phyloP scores from a whole-genome alignment of 2,797 vertebrate species.

The Halcyon leucocephala region DNA sequence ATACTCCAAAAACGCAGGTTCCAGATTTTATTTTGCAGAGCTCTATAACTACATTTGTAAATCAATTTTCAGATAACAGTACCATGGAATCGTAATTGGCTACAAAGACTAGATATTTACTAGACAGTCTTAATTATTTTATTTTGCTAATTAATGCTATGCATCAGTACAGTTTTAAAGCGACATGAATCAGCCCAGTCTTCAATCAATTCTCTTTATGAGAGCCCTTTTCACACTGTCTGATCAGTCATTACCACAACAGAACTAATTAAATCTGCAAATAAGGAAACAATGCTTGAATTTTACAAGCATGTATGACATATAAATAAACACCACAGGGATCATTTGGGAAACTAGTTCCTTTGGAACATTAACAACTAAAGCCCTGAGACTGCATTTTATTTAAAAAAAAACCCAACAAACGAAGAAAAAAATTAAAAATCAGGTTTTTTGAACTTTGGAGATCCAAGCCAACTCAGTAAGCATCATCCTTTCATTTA shows the following conservation, averaged over 20 bases:
- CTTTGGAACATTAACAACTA: neutral
- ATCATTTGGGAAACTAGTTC: neutral
- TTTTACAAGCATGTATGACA: neutral
- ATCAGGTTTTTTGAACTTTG: accelerated
- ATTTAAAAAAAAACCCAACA: accelerated
- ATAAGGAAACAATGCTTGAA: neutral
- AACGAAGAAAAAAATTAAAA: neutral
- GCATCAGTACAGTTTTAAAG: neutral
- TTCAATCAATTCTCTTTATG: neutral
- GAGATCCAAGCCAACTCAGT: neutral
- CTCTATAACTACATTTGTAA: accelerated
- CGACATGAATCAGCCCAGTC: neutral
- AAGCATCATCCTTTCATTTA: neutral
- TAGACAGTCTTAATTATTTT: accelerated
- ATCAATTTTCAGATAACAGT: neutral
- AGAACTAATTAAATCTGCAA: neutral
- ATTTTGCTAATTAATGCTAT: neutral
- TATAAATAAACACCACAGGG: neutral
- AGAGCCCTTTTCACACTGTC: neutral
- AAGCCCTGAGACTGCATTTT: neutral
- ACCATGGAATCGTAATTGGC: accelerated
- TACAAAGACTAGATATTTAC: neutral
- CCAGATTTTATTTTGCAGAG: neutral
- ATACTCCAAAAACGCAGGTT: accelerated
- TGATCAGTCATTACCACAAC: neutral